phyloP scores from a whole-genome alignment of 2,113 vertebrate genomes.

The Burhinus bistriatus region DNA sequence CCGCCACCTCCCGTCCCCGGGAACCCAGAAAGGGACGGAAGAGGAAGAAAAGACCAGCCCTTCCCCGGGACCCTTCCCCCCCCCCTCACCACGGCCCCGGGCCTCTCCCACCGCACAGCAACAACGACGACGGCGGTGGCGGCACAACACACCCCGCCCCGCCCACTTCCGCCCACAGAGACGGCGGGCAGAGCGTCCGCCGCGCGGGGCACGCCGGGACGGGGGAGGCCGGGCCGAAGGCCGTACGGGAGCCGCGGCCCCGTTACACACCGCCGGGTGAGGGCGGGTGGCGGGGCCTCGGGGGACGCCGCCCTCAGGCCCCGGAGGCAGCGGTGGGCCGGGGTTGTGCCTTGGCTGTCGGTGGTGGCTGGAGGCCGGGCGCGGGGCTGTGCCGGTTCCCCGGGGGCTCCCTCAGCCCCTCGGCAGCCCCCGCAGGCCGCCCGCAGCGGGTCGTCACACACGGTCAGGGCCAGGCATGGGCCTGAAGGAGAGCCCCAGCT shows the following conservation, averaged over 20 bases:
- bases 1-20: not conserved
- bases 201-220: not conserved
- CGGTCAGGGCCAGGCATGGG: not conserved
- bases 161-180: not conserved
- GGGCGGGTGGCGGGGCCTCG: not conserved
- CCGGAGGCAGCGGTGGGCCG: not conserved
- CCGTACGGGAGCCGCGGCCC: too few species aligned
- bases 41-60: not conserved
- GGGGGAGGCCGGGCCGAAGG: not conserved
- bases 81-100: not conserved
- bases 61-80: not conserved
- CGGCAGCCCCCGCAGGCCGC: not conserved
- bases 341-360: not conserved
- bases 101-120: not conserved
- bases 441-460: fast-evolving
- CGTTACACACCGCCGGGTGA: too few species aligned
- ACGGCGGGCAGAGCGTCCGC: not conserved
- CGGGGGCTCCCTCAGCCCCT: not conserved
- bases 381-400: not conserved
- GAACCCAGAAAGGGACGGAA: not conserved
- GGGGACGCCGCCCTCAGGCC: too few species aligned
- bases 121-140: not conserved
- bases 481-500: not conserved
- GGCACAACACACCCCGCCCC: not conserved
- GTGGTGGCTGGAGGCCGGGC: not conserved